A percentile compares a stretch with the other conserved stretches of the same genome.
Evolutionary conservation across 1,140 invertebrate species (phyloP).

Genomic region (Apocrypta bakeri): DNA sequence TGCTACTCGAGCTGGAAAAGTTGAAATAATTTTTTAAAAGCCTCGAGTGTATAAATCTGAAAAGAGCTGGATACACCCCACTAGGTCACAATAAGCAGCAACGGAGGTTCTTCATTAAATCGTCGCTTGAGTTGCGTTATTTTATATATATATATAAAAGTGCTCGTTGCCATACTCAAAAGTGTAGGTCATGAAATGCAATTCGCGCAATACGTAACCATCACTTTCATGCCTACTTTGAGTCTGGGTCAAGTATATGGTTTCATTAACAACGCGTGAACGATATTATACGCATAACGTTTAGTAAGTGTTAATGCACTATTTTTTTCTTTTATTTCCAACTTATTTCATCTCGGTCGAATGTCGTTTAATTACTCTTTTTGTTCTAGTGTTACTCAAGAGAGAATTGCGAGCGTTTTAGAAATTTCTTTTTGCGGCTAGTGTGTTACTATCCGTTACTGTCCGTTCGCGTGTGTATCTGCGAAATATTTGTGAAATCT

Average conservation of each 20-base stretch:
- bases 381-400: not conserved
- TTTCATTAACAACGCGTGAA: slow-evolving; percentile 30
- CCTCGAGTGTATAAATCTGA: not conserved
- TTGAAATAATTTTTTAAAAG: not conserved
- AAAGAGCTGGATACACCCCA: not conserved
- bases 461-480: not conserved
- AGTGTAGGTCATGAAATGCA: slow-evolving; percentile 42
- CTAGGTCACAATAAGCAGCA: not conserved
- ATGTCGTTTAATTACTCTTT: not conserved
- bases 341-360: not conserved
- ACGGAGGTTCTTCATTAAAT: not conserved
- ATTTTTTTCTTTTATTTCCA: slow-evolving; percentile 1
- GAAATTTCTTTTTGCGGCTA: not conserved
- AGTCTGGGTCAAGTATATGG: slow-evolving; percentile 46
- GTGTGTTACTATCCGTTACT: too few species aligned
- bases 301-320: not conserved
- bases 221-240: slow-evolving; percentile 46
- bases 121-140: not conserved
- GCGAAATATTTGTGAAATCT: slow-evolving; percentile 24
- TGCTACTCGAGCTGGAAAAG: too few species aligned
- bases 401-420: not conserved
- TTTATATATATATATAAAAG: not conserved
- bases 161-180: slow-evolving; percentile 13
- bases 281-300: not conserved
- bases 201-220: slow-evolving; percentile 37